Conservation (phyloP, 2,113 vertebrate species). For the Dissostichus mawsoni region DNA sequence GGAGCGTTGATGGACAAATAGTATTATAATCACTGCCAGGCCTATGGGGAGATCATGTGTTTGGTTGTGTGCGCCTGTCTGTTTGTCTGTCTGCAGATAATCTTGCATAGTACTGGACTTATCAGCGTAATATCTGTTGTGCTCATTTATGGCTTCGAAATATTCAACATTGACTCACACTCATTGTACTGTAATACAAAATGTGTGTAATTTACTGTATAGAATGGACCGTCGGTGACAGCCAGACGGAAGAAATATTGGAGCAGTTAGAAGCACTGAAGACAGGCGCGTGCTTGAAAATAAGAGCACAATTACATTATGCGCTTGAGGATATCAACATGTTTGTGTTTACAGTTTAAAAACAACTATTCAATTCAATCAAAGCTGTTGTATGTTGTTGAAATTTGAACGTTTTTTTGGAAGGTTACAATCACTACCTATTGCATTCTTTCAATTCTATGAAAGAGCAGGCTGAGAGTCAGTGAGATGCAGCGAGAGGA, state of each 20-base stretch:
- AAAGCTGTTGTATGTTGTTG: no score
- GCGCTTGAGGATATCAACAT: neutral
- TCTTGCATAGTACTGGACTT: no score
- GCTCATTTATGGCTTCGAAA: no score
- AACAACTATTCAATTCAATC: no score
- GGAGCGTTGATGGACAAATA: neutral
- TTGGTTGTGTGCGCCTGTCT: no score
- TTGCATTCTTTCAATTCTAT: neutral
- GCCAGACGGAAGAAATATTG: neutral
- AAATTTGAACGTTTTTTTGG: neutral
- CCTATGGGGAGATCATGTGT: no score
- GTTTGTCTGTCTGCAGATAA: no score
- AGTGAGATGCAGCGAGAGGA: constrained; percentile 44
- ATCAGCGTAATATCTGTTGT: no score
- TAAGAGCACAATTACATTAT: neutral
- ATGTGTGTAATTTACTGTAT: neutral
- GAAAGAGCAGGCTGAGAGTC: constrained; percentile 28
- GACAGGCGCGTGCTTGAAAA: constrained; percentile 17
- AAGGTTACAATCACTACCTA: neutral
- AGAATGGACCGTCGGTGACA: neutral
- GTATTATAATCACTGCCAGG: neutral
- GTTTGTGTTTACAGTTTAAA: neutral
- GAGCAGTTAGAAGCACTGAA: constrained; percentile 2
- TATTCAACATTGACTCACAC: neutral
- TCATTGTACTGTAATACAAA: neutral